Percentiles rank a stretch among this genome's conserved stretches.
Evolutionary conservation across 2,888 invertebrate species (phyloP).

Genomic region (Chouioia cunea): DNA sequence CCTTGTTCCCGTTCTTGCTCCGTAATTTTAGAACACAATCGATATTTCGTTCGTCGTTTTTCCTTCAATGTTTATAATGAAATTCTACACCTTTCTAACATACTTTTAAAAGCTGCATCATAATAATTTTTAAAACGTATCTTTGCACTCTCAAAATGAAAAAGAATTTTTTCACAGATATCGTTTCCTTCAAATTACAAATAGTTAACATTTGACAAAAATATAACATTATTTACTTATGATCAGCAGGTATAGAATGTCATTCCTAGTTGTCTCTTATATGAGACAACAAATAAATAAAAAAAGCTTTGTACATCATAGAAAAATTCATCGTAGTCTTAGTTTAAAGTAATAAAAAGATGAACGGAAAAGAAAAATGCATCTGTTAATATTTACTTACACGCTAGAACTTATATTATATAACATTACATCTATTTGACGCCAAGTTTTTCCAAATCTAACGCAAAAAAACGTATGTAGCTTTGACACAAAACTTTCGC

Average conservation of each 20-base stretch:
- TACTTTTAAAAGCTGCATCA: background rate
- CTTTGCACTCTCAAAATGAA: background rate
- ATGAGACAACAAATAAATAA: constrained; percentile 34
- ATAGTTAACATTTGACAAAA: background rate
- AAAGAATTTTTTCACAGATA: constrained; percentile 1
- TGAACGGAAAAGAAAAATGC: constrained; percentile 45
- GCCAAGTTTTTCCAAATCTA: constrained; percentile 22
- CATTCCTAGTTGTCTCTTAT: background rate
- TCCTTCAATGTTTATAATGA: constrained; percentile 11
- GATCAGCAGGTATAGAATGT: constrained; percentile 5
- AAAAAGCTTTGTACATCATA: constrained; percentile 30
- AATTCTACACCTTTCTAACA: constrained; percentile 15
- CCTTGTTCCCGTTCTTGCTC: constrained; percentile 50
- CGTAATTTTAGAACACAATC: constrained; percentile 48
- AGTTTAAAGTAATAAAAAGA: constrained; percentile 39
- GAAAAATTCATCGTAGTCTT: constrained; percentile 37
- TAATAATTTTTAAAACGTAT: background rate
- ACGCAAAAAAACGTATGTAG: constrained; percentile 34
- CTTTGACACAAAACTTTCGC: constrained; percentile 20
- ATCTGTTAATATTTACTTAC: constrained; percentile 40
- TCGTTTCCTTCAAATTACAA: background rate
- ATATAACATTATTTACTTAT: constrained; percentile 10
- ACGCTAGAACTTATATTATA: constrained; percentile 23
- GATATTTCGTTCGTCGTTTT: constrained; percentile 47
- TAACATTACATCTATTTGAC: background rate